These are phyloP conservation scores for Zoanthus gigantus DNA, from an alignment of 92 coral and sea anemone species.

Conservation along the genomic window DNA sequence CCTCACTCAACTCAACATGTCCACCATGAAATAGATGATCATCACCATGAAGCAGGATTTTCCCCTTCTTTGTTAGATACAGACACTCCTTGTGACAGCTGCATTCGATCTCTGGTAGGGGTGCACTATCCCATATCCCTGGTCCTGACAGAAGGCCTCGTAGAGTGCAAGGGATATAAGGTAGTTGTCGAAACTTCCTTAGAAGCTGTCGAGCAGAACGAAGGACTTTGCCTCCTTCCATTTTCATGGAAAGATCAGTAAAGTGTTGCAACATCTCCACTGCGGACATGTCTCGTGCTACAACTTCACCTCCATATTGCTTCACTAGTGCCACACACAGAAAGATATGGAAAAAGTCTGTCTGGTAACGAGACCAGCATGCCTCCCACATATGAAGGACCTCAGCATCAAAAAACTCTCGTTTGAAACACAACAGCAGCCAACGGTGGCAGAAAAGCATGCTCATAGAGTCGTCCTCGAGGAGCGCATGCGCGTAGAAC, in stretches of 20 bases:
- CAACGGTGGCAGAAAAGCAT: constrained; percentile 97
- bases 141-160: constrained; percentile 97
- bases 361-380: constrained; percentile 99
- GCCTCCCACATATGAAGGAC: constrained; percentile 99
- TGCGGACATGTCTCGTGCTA: constrained; percentile 77
- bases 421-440: constrained; percentile 94
- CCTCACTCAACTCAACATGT: neutral
- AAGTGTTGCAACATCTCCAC: constrained; percentile 95
- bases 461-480: constrained; percentile 89
- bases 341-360: constrained; percentile 96
- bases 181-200: constrained; percentile 90
- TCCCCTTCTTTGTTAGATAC: constrained; percentile 42
- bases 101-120: constrained; percentile 91
- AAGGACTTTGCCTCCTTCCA: constrained; percentile 91
- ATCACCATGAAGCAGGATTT: neutral
- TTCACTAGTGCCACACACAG: constrained; percentile 93
- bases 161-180: constrained; percentile 91
- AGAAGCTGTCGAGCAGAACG: constrained; percentile 91
- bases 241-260: constrained; percentile 91
- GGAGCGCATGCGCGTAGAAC: constrained; percentile 93
- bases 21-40: neutral
- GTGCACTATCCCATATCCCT: constrained; percentile 98
- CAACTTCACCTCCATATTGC: constrained; percentile 82
- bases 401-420: constrained; percentile 93
- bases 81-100: constrained; percentile 78